Percentiles rank a stretch among this genome's conserved stretches.
Conservation (phyloP, 1,140 invertebrate genomes). For the Drosophila erecta region DNA sequence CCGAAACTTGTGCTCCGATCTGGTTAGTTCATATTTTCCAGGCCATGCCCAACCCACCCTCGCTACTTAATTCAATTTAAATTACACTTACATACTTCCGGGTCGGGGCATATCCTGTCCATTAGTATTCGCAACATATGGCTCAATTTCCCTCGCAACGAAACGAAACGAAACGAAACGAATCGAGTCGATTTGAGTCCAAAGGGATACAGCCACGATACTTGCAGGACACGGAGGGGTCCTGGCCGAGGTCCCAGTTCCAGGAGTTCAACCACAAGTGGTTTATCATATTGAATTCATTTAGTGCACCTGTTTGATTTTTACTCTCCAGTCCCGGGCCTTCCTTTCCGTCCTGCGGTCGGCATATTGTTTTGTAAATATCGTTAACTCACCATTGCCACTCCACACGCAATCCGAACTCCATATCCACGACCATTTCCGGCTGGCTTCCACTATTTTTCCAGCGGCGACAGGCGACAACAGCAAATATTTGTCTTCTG, state of each 20-base stretch:
- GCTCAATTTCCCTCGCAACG: slow-evolving; percentile 79
- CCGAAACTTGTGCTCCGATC: slow-evolving; percentile 23
- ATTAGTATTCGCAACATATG: slow-evolving; percentile 84
- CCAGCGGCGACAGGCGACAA: slow-evolving; percentile 46
- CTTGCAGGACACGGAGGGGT: background rate
- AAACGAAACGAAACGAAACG: slow-evolving; percentile 19
- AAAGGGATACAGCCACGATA: slow-evolving; percentile 10
- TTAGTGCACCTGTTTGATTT: slow-evolving; percentile 84
- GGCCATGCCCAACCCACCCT: slow-evolving; percentile 11
- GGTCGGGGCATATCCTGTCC: slow-evolving; percentile 51
- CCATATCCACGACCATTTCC: slow-evolving; percentile 50
- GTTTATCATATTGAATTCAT: slow-evolving; percentile 82
- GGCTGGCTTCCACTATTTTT: slow-evolving; percentile 4
- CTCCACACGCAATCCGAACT: slow-evolving; percentile 62
- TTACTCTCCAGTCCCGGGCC: slow-evolving; percentile 58
- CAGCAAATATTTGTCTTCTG: slow-evolving; percentile 53
- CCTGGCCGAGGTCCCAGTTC: background rate
- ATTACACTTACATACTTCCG: slow-evolving; percentile 83
- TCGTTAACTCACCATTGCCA: slow-evolving; percentile 74
- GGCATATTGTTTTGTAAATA: slow-evolving; percentile 75
- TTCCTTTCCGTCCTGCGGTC: slow-evolving; percentile 44
- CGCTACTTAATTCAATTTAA: slow-evolving; percentile 83
- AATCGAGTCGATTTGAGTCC: background rate
- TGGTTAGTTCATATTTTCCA: slow-evolving; percentile 5
- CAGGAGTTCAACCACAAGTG: slow-evolving; percentile 69